Percentiles rank a stretch among this genome's conserved stretches.
phyloP scores from a whole-genome alignment of 2,888 invertebrate genomes.

The Drosophila niveifrons region DNA sequence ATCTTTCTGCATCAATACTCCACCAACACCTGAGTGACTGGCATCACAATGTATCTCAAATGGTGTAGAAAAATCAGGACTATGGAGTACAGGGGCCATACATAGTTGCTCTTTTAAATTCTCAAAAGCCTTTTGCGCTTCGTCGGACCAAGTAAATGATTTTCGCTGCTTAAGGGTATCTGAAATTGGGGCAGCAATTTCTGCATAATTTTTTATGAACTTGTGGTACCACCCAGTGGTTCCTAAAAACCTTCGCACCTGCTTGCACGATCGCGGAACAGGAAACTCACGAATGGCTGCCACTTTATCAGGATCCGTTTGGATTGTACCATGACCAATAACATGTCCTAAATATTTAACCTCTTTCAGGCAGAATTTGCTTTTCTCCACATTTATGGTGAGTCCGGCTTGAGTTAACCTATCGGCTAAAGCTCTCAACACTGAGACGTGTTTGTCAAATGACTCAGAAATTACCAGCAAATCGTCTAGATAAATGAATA shows the following conservation, averaged over 20 bases:
- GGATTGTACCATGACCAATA: constrained; percentile 3
- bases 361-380: constrained; percentile 1
- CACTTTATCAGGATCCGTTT: not conserved
- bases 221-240: not conserved
- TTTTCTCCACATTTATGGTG: too few relatives aligned
- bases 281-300: constrained; percentile 1
- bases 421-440: constrained; percentile 3
- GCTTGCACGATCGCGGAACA: not conserved
- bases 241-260: not conserved
- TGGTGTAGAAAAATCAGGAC: not conserved
- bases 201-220: not conserved
- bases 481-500: too few relatives aligned
- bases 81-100: too few relatives aligned
- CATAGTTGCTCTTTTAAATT: too few relatives aligned
- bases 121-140: too few relatives aligned
- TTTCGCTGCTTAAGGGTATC: too few relatives aligned
- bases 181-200: too few relatives aligned
- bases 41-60: constrained; percentile 34
- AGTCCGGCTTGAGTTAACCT: constrained; percentile 2
- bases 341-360: not conserved
- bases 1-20: constrained; percentile 17
- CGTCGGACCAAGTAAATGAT: too few relatives aligned
- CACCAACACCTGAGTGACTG: constrained; percentile 21
- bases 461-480: too few relatives aligned
- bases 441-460: not conserved